These are phyloP conservation scores for Saccostrea glomerata DNA, from an alignment of 1,140 invertebrate genomes.

Conservation along the genomic window DNA sequence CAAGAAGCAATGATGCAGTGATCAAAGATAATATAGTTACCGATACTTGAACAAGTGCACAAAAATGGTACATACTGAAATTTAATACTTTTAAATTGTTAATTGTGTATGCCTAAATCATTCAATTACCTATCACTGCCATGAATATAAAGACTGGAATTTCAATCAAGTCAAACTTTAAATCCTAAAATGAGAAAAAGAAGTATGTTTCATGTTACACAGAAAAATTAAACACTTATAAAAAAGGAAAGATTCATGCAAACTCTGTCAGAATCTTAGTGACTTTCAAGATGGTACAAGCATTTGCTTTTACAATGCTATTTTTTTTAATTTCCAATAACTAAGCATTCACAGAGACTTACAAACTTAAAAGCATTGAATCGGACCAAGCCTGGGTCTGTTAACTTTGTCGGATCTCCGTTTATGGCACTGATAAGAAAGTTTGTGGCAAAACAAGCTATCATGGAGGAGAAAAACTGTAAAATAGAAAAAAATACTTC, in stretches of 20 bases:
- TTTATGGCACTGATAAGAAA: slow-evolving; percentile 94
- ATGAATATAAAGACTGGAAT: slow-evolving; percentile 75
- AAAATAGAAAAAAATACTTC: slow-evolving; percentile 61
- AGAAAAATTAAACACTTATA: too few species aligned
- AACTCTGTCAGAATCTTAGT: not conserved
- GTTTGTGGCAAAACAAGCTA: slow-evolving; percentile 97
- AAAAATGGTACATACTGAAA: not conserved
- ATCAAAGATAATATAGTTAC: not conserved
- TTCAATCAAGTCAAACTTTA: slow-evolving; percentile 75
- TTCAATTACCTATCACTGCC: slow-evolving; percentile 71
- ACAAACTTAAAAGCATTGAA: slow-evolving; percentile 90
- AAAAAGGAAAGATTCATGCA: too few species aligned
- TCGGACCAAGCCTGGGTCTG: slow-evolving; percentile 91
- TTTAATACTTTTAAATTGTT: not conserved
- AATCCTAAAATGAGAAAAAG: slow-evolving; percentile 64
- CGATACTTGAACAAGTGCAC: too few species aligned
- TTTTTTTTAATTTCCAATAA: too few species aligned
- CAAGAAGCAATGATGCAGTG: not conserved
- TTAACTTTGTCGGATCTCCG: slow-evolving; percentile 89
- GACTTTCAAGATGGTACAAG: too few species aligned
- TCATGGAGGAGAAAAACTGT: slow-evolving; percentile 95
- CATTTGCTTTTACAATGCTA: not conserved
- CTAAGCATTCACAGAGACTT: too few species aligned
- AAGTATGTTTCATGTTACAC: not conserved
- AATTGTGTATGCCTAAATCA: not conserved